Evolutionary conservation across 2,797 vertebrate genomes (phyloP).

Genomic region (Astyanax mexicanus): DNA sequence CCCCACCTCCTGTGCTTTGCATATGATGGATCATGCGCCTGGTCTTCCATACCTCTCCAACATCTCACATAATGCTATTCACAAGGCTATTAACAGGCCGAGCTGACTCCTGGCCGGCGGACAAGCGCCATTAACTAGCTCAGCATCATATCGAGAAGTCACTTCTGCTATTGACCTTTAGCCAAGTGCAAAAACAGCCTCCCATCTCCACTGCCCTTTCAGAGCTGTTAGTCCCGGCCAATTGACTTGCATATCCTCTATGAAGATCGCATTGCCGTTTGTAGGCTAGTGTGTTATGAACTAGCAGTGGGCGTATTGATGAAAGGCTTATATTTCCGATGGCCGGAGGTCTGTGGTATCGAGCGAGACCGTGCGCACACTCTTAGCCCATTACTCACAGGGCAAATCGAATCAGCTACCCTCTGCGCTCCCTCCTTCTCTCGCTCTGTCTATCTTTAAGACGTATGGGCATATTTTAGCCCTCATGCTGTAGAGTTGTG

Average conservation of each 20-base stretch:
- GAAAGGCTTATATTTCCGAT: conserved; percentile 64
- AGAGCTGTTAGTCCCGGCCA: conserved; percentile 43
- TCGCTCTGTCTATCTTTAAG: conserved; percentile 21
- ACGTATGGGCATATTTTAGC: conserved; percentile 31
- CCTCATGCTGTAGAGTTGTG: conserved; percentile 42
- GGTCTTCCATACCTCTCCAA: not conserved
- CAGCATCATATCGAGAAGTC: conserved; percentile 7
- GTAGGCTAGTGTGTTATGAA: conserved; percentile 60
- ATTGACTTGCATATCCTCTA: conserved; percentile 66
- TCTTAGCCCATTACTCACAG: conserved; percentile 50
- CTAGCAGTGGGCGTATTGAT: conserved; percentile 67
- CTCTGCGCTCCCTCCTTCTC: conserved; percentile 9
- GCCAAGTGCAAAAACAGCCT: conserved; percentile 30
- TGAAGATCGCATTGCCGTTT: conserved; percentile 72
- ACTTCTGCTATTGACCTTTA: conserved; percentile 44
- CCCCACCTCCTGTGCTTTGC: not conserved
- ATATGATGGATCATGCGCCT: conserved; percentile 20
- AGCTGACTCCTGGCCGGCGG: conserved; percentile 15
- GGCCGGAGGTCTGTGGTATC: conserved; percentile 52
- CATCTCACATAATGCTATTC: conserved; percentile 12
- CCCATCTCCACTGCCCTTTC: conserved; percentile 42
- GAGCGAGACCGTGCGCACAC: conserved; percentile 32
- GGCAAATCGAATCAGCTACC: conserved; percentile 47
- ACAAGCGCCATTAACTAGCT: conserved; percentile 38
- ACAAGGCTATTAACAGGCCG: conserved; percentile 16